These are phyloP conservation scores for Cebidichthys violaceus DNA, from an alignment of 2,113 vertebrate genomes.

Conservation along the genomic window DNA sequence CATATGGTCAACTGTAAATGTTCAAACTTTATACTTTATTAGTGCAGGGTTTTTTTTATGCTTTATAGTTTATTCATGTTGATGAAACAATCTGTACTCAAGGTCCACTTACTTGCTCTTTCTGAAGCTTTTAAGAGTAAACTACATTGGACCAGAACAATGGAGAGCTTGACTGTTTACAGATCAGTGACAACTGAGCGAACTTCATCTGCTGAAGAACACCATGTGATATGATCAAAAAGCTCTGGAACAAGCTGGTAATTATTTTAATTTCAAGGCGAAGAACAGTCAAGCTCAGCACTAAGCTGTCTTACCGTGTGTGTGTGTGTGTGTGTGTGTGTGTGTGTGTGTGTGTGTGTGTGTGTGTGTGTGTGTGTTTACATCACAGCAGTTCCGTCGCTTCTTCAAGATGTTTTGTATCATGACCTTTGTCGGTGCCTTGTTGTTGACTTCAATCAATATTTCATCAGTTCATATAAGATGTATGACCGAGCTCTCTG, in stretches of 20 bases:
- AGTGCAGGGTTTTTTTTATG: not conserved
- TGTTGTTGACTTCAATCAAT: constrained; percentile 49
- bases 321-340: not conserved
- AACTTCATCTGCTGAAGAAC: constrained; percentile 13
- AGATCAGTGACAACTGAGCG: not conserved
- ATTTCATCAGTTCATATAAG: constrained; percentile 19
- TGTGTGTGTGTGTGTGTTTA: not conserved
- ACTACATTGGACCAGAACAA: not conserved
- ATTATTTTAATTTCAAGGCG: not conserved
- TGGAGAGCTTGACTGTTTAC: not conserved
- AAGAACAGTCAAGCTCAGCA: not conserved
- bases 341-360: too few species aligned
- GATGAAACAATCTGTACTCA: not conserved
- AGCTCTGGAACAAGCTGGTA: not conserved
- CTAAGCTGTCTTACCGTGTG: not conserved
- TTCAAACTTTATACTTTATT: not conserved
- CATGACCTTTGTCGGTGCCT: constrained; percentile 50
- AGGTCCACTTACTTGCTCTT: not conserved
- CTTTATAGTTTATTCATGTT: not conserved
- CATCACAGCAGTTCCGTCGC: constrained; percentile 1
- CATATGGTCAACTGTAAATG: not conserved
- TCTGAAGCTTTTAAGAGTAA: not conserved
- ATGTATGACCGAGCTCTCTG: constrained; percentile 12
- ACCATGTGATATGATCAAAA: not conserved
- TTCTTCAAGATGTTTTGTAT: constrained; percentile 38